Conservation (phyloP, 1,140 invertebrate genomes). For the Drosophila kohkoa region DNA sequence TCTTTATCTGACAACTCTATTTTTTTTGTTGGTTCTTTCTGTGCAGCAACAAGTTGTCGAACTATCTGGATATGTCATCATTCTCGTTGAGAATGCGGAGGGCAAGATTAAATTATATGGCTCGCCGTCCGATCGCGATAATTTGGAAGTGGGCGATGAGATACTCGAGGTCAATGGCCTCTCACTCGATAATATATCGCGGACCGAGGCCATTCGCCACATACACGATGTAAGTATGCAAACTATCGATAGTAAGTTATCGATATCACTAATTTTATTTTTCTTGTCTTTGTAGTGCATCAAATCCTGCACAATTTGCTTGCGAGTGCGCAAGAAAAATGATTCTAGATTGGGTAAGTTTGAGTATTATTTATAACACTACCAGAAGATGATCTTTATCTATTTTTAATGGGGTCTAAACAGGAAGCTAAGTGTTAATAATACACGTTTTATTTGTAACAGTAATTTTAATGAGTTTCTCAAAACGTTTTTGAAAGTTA, state of each 20-base stretch:
- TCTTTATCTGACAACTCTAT: neutral
- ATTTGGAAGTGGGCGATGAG: slow-evolving; percentile 96
- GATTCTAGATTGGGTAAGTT: slow-evolving; percentile 94
- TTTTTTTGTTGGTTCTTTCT: slow-evolving; percentile 7
- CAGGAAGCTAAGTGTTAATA: no score
- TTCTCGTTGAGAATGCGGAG: slow-evolving; percentile 96
- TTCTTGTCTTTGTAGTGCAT: slow-evolving; percentile 91
- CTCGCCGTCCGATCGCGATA: slow-evolving; percentile 97
- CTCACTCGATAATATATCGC: slow-evolving; percentile 93
- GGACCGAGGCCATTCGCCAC: slow-evolving; percentile 95
- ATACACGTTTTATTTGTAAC: no score
- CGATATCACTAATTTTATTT: neutral
- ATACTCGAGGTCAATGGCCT: slow-evolving; percentile 98
- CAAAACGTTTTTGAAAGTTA: no score
- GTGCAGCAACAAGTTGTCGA: slow-evolving; percentile 90
- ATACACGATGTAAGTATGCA: slow-evolving; percentile 93
- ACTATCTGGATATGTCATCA: slow-evolving; percentile 97
- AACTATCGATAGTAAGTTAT: neutral
- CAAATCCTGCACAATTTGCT: slow-evolving; percentile 95
- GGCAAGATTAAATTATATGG: slow-evolving; percentile 98
- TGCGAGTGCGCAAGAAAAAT: slow-evolving; percentile 94
- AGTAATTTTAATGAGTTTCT: no score
- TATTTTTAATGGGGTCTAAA: no score
- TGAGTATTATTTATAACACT: neutral
- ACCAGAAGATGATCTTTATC: no score